A percentile compares a stretch with the other conserved stretches of the same genome.
These are phyloP conservation scores for Hofmannophila pseudospretella DNA, from an alignment of 2,888 invertebrate genomes.

Conservation along the genomic window DNA sequence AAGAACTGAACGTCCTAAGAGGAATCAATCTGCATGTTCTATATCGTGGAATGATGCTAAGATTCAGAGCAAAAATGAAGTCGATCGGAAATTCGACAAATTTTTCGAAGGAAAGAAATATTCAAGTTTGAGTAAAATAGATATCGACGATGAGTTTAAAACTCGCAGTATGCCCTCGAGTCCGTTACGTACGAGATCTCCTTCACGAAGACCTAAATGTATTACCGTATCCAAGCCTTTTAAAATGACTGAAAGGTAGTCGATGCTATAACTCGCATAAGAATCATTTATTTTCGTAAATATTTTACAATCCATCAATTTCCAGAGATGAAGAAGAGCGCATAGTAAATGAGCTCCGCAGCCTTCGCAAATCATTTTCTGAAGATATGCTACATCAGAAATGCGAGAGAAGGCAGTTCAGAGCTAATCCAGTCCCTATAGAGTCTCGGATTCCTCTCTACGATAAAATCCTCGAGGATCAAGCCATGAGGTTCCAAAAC, in stretches of 20 bases:
- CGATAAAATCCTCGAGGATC: conserved; percentile 84
- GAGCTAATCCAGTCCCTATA: conserved; percentile 81
- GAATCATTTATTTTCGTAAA: not conserved
- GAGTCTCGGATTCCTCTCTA: conserved; percentile 84
- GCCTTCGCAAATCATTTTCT: conserved; percentile 65
- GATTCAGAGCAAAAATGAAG: conserved; percentile 44
- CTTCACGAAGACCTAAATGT: conserved; percentile 40
- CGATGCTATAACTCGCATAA: too few relatives aligned
- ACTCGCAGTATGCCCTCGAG: conserved; percentile 79
- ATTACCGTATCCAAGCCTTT: conserved; percentile 83
- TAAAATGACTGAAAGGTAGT: conserved; percentile 82
- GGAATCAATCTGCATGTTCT: conserved; percentile 67
- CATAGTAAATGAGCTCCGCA: conserved; percentile 69
- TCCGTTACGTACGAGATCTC: conserved; percentile 64
- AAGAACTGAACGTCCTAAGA: conserved; percentile 45
- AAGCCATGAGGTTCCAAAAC: conserved; percentile 80
- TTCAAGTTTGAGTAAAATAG: conserved; percentile 18
- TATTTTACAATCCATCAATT: too few relatives aligned
- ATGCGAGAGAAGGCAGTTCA: conserved; percentile 73
- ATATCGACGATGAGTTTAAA: conserved; percentile 43
- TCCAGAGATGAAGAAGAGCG: conserved; percentile 82
- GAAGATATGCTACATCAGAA: conserved; percentile 66
- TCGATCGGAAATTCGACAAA: conserved; percentile 59
- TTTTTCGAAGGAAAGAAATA: conserved; percentile 51
- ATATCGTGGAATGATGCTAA: conserved; percentile 69